phyloP scores from a whole-genome alignment of 2,113 vertebrate species.

The Neolamprologus ventralis region DNA sequence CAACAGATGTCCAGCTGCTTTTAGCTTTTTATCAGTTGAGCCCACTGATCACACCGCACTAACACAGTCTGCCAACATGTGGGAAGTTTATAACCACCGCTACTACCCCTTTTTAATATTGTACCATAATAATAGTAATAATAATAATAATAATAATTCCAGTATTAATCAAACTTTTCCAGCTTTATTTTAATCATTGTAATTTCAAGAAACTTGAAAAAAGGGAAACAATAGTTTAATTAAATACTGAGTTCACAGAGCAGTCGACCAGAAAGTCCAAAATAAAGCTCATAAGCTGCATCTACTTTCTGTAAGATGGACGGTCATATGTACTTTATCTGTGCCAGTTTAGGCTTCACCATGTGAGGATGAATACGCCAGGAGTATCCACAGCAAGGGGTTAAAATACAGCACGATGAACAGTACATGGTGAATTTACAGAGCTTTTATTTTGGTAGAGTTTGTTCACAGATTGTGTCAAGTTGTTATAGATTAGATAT shows the following conservation, averaged over 20 bases:
- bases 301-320: slow-evolving; percentile 80
- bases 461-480: not conserved
- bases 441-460: not conserved
- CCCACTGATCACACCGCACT: not conserved
- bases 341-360: slow-evolving; percentile 75
- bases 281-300: slow-evolving; percentile 83
- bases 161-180: not conserved
- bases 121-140: not conserved
- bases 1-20: not conserved
- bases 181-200: not conserved
- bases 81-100: not conserved
- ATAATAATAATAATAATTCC: not conserved
- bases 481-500: not conserved
- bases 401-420: not conserved
- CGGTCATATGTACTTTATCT: slow-evolving; percentile 89
- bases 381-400: slow-evolving; percentile 76
- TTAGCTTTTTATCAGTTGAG: not conserved
- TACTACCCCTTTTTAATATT: not conserved
- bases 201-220: not conserved
- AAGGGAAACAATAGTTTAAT: not conserved
- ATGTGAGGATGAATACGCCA: slow-evolving; percentile 90
- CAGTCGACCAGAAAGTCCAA: not conserved
- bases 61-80: not conserved
- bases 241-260: not conserved
- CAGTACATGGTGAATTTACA: not conserved